A percentile compares a stretch with the other conserved stretches of the same genome.
phyloP scores from a whole-genome alignment of 2,797 vertebrate species.

The Erpetoichthys calabaricus region DNA sequence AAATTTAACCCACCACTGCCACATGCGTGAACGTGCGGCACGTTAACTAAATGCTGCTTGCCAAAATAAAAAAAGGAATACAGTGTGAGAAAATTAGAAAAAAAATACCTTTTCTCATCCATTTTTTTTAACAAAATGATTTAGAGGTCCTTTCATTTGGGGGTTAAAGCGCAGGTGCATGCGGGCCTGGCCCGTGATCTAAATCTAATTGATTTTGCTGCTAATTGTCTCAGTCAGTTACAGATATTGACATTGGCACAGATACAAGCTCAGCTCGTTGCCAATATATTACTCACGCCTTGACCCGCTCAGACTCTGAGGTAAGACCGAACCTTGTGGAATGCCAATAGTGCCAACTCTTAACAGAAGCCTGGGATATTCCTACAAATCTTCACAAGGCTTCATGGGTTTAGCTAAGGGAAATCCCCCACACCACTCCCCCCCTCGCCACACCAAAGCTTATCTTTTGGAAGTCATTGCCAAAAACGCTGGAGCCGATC shows the following conservation, averaged over 20 bases:
- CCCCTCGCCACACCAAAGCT: too few relatives aligned
- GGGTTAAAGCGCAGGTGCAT: neutral
- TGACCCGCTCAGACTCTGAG: neutral
- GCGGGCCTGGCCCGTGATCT: neutral
- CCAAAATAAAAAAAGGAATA: constrained; percentile 1
- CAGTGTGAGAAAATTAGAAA: neutral
- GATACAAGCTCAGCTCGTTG: neutral
- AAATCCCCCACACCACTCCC: too few relatives aligned
- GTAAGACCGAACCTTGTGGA: too few relatives aligned
- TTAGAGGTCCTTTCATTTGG: neutral
- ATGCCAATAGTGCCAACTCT: too few relatives aligned
- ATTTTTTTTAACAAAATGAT: neutral
- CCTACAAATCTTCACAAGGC: too few relatives aligned
- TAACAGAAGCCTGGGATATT: too few relatives aligned
- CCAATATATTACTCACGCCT: neutral
- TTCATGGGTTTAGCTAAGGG: too few relatives aligned
- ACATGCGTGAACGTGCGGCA: constrained; percentile 18
- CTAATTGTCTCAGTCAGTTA: neutral
- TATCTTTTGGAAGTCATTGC: too few relatives aligned
- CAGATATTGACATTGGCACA: neutral
- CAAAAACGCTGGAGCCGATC: too few relatives aligned
- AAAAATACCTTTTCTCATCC: neutral
- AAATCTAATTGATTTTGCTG: neutral
- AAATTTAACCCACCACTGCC: constrained; percentile 58
- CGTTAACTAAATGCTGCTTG: neutral